phyloP scores from a whole-genome alignment of 2,113 vertebrate genomes.

The Sylvia atricapilla region DNA sequence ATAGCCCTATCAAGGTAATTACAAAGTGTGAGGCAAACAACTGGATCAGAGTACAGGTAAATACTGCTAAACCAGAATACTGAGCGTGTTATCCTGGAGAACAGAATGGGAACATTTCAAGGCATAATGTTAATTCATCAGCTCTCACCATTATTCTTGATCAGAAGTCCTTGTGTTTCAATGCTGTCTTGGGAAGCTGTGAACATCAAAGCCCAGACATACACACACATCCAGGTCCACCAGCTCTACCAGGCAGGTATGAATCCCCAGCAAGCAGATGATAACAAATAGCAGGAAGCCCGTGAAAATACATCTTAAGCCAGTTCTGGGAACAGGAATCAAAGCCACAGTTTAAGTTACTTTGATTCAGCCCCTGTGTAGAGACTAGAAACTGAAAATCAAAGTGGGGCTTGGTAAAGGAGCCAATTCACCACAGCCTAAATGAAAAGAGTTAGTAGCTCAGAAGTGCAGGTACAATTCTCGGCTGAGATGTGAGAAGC shows the following conservation, averaged over 20 bases:
- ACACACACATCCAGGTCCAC: background rate
- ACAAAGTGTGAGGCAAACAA: conserved; percentile 41
- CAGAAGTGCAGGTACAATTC: background rate
- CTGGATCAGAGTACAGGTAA: background rate
- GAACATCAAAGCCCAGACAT: background rate
- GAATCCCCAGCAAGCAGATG: background rate
- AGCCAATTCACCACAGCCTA: background rate
- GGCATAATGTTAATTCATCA: background rate
- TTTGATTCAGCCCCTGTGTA: conserved; percentile 8
- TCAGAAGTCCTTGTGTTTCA: background rate
- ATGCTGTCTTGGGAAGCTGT: background rate
- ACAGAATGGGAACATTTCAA: conserved; percentile 13
- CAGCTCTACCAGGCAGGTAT: background rate
- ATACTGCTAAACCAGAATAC: conserved; percentile 27
- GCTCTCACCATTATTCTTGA: background rate
- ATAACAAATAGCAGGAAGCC: conserved; percentile 29
- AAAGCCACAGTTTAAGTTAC: background rate
- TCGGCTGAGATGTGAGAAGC: background rate
- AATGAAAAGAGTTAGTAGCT: conserved; percentile 11
- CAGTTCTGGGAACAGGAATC: background rate
- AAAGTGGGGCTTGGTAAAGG: background rate
- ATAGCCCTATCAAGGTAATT: conserved; percentile 39
- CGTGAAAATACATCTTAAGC: background rate
- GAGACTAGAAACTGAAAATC: conserved; percentile 32
- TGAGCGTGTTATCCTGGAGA: background rate